A percentile compares a stretch with the other conserved stretches of the same genome.
These are phyloP conservation scores for Noctuana brunneofusca DNA, from an alignment of 2,888 invertebrate species.

Conservation along the genomic window DNA sequence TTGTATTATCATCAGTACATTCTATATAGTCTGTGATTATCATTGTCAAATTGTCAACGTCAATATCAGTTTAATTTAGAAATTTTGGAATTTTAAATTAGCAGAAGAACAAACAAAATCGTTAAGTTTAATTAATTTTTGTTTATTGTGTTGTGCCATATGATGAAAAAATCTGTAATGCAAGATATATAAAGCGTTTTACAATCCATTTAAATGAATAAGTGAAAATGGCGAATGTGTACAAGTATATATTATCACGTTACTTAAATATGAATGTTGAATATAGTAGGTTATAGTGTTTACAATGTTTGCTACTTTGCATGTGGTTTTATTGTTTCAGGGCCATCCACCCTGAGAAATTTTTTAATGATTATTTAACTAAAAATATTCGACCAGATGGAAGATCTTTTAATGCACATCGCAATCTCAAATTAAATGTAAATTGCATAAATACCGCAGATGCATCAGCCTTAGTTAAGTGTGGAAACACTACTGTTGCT, in stretches of 20 bases:
- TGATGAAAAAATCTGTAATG: too few relatives aligned
- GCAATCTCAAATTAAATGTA: slow-evolving; percentile 80
- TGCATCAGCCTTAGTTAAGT: slow-evolving; percentile 89
- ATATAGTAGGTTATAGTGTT: not conserved
- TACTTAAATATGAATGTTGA: too few relatives aligned
- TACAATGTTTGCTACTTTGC: too few relatives aligned
- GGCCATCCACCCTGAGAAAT: slow-evolving; percentile 89
- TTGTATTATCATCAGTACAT: too few relatives aligned
- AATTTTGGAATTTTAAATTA: too few relatives aligned
- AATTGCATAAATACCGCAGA: slow-evolving; percentile 83
- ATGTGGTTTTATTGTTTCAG: slow-evolving; percentile 61
- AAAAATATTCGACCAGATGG: slow-evolving; percentile 90
- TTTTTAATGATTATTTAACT: slow-evolving; percentile 88
- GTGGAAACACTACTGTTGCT: slow-evolving; percentile 91
- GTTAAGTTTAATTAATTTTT: too few relatives aligned
- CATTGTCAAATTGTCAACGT: too few relatives aligned
- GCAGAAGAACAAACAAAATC: too few relatives aligned
- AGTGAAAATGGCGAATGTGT: slow-evolving; percentile 65
- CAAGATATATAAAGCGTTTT: too few relatives aligned
- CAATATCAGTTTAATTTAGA: too few relatives aligned
- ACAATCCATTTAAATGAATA: not conserved
- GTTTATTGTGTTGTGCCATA: too few relatives aligned
- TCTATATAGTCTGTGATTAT: too few relatives aligned
- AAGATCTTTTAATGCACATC: slow-evolving; percentile 86
- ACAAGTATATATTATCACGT: slow-evolving; percentile 56